These are phyloP conservation scores for Nyctibius grandis DNA, from an alignment of 2,797 vertebrate genomes.

Conservation along the genomic window DNA sequence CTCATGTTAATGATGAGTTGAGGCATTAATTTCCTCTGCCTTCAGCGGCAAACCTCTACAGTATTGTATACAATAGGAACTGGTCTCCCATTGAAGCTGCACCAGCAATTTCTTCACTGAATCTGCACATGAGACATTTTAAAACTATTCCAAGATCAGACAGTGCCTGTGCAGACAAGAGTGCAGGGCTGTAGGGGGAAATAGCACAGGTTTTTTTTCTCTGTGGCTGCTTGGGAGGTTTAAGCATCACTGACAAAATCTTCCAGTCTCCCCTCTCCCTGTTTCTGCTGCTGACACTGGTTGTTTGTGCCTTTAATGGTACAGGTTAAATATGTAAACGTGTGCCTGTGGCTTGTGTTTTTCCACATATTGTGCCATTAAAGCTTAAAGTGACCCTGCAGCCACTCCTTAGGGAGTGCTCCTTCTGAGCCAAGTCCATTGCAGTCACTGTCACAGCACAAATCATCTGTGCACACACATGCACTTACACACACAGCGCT, in stretches of 20 bases:
- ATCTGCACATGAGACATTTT: neutral
- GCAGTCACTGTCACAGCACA: neutral
- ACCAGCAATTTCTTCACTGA: neutral
- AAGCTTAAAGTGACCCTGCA: neutral
- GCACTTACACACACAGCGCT: neutral
- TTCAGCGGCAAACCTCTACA: neutral
- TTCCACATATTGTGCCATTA: neutral
- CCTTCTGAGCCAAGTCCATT: neutral
- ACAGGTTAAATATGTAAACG: neutral
- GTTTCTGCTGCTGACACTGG: neutral
- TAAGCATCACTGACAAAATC: neutral
- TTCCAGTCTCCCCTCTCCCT: neutral
- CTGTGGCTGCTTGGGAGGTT: neutral
- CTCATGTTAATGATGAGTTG: neutral
- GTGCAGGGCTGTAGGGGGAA: neutral
- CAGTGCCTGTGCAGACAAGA: neutral
- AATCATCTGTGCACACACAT: neutral
- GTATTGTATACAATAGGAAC: neutral
- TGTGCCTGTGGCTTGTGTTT: neutral
- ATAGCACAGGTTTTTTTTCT: neutral
- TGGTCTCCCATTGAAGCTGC: neutral
- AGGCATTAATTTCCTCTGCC: neutral
- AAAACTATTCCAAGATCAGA: neutral
- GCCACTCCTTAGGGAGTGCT: neutral
- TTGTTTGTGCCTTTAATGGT: neutral